Percentiles rank a stretch among this genome's conserved stretches.
Conservation (phyloP, 1,140 invertebrate genomes). For the Diabrotica virgifera region DNA sequence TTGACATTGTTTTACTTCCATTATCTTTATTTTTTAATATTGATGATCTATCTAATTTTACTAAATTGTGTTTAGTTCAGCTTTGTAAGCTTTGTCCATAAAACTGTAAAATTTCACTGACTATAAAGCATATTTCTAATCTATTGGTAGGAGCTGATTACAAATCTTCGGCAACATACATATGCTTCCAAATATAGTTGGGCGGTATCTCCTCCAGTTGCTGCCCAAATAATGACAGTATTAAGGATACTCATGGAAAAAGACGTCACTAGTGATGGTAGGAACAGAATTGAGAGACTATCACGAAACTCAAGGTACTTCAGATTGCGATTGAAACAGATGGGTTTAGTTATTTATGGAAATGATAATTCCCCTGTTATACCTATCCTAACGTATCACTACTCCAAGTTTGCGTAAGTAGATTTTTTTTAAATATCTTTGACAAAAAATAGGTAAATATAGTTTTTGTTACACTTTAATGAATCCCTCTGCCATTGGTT, state of each 20-base stretch:
- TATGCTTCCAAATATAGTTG: slow-evolving; percentile 85
- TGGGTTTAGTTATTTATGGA: slow-evolving; percentile 95
- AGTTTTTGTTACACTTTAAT: too few species aligned
- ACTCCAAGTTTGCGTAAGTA: slow-evolving; percentile 86
- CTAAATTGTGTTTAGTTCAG: too few species aligned
- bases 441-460: too few species aligned
- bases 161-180: slow-evolving; percentile 75
- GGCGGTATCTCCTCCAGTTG: slow-evolving; percentile 86
- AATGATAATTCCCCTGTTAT: slow-evolving; percentile 96
- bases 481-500: too few species aligned
- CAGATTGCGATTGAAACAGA: slow-evolving; percentile 77
- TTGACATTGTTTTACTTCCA: too few species aligned
- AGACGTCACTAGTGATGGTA: slow-evolving; percentile 75
- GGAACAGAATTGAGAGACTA: slow-evolving; percentile 70
- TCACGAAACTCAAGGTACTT: slow-evolving; percentile 89
- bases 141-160: slow-evolving; percentile 60
- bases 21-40: too few species aligned
- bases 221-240: slow-evolving; percentile 85
- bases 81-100: too few species aligned
- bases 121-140: too few species aligned
- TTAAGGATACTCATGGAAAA: slow-evolving; percentile 87
- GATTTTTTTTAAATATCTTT: too few species aligned
- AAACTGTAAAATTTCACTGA: too few species aligned
- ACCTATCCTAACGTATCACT: slow-evolving; percentile 90
- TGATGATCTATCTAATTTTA: too few species aligned